Base-by-base conservation (phyloP, 2,888 invertebrate species). In the Bombylius discolor region DNA sequence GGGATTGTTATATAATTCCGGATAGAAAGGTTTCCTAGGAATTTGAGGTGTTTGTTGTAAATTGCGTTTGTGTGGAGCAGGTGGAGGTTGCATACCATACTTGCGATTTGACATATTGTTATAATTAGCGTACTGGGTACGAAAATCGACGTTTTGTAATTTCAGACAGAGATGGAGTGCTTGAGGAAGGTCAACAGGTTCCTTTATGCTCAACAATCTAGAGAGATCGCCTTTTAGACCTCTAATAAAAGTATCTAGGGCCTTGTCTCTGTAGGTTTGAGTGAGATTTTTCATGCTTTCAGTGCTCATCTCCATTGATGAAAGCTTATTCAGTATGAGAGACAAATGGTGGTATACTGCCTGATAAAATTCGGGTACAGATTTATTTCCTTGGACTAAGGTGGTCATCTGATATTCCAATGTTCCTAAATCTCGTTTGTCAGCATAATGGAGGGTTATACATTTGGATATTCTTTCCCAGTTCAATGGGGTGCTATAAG, bases 231-330 rank as follows among this genome's bases (percentile, higher is more conserved):
- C 62, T 31, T 58, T 62, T 13, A 61, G 58, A 11, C 61, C 61
- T 33, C 60, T 51, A 23, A 63, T 51, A 42, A 63, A 63, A 3
- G 62, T 61, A 51, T 64, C 62, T 7, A 63, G 52, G 3, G 63
- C 62, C 51, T 62, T 63, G 47, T 59, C 56, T 39, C 62, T 36
- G 45, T 63, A 61, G 2, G 59, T 55, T 36, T 53, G 23, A 4
- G 58, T 61, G 9, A 62, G 42, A 7, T 60, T 42, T 1, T 54
- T 31, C 9, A 60, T 36, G 13, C 61, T 32, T 34, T 64, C 62
- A 6, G 14, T 13, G 6, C 60, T 56, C 9, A 60, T 47, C 5
- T 65, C 61, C 53, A 63, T 58, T n/a, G 54, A 55, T 8, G 36
- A 34, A 36, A 5, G n/a, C n/a, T n/a, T n/a, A n/a, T n/a, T n/a